phyloP scores from a whole-genome alignment of 2,113 vertebrate genomes.

The Arenaria interpres region DNA sequence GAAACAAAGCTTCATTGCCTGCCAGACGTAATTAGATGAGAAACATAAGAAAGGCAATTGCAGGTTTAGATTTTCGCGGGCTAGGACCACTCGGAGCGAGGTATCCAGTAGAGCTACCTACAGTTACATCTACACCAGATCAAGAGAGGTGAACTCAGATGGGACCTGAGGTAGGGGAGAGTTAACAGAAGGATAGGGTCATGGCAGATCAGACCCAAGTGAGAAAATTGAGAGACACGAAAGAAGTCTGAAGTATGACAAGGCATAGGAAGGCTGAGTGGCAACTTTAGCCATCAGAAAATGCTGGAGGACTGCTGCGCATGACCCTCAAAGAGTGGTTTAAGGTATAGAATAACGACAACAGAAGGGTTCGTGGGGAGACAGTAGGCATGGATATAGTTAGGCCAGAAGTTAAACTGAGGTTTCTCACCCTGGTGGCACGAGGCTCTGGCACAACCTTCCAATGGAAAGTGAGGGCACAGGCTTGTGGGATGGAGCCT shows the following conservation, averaged over 20 bases:
- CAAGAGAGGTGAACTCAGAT: neutral
- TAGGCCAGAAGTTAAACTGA: neutral
- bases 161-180: neutral
- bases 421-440: neutral
- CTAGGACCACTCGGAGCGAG: neutral
- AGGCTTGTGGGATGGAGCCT: neutral
- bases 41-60: neutral
- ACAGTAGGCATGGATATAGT: neutral
- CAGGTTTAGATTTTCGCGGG: neutral
- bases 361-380: neutral
- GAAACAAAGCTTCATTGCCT: neutral
- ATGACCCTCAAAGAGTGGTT: neutral
- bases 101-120: neutral
- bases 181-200: neutral
- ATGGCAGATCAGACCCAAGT: neutral
- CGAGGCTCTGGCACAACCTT: neutral
- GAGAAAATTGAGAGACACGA: neutral
- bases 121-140: neutral
- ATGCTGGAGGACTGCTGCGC: fast-evolving
- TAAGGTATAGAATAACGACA: neutral
- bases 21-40: neutral
- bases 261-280: neutral
- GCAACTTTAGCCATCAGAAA: neutral
- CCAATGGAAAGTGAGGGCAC: neutral
- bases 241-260: neutral